Conservation (phyloP, 2,888 invertebrate genomes). For the Autographa gamma region DNA sequence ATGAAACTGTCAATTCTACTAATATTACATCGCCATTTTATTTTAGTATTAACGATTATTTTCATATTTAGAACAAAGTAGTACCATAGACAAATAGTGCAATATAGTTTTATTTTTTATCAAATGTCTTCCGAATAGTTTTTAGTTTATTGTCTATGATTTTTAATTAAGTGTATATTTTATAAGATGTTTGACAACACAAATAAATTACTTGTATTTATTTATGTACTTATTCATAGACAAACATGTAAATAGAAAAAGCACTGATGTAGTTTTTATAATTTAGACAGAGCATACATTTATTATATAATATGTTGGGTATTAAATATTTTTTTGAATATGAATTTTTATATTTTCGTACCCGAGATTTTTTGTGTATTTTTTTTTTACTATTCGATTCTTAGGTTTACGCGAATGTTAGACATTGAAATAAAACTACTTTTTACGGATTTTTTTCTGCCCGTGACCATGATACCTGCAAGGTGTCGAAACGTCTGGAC, state of each 20-base stretch:
- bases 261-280: slow-evolving; percentile 33
- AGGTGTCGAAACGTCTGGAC: too few species aligned
- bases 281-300: slow-evolving; percentile 16
- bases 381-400: too few species aligned
- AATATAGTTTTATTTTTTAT: slow-evolving; percentile 6
- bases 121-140: slow-evolving; percentile 1
- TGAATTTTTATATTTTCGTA: background rate
- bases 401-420: too few species aligned
- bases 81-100: background rate
- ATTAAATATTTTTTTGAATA: background rate
- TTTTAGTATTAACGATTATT: background rate
- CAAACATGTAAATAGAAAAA: slow-evolving; percentile 25
- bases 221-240: slow-evolving; percentile 54
- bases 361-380: background rate
- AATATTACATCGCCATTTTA: background rate
- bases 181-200: background rate
- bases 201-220: background rate
- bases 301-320: background rate
- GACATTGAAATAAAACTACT: too few species aligned
- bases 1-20: background rate
- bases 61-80: background rate
- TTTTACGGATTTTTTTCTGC: too few species aligned
- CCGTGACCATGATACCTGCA: too few species aligned
- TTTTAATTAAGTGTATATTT: background rate
- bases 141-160: background rate